These are phyloP conservation scores for Coenonympha glycerion DNA, from an alignment of 2,888 invertebrate genomes.

Conservation along the genomic window DNA sequence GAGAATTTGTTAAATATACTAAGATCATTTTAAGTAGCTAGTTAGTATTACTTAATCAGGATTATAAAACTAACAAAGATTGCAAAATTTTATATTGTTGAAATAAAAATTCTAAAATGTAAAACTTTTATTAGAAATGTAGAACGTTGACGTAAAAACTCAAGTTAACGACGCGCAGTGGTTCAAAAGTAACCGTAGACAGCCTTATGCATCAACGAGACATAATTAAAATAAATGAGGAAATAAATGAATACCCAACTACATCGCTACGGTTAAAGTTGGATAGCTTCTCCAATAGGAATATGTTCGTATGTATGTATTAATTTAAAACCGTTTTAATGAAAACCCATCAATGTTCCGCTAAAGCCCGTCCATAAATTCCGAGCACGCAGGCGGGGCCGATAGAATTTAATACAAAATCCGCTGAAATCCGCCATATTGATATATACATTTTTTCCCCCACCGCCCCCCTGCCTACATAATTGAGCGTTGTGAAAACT, in stretches of 20 bases:
- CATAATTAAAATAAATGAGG: conserved; percentile 7
- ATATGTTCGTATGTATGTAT: conserved; percentile 27
- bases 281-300: conserved; percentile 16
- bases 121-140: no score
- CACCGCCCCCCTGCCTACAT: conserved; percentile 56
- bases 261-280: conserved; percentile 19
- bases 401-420: conserved; percentile 70
- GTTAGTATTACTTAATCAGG: no score
- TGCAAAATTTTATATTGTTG: no score
- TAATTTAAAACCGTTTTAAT: conserved; percentile 36
- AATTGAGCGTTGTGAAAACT: conserved; percentile 75
- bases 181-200: conserved; percentile 8
- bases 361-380: conserved; percentile 52
- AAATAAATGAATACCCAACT: conserved; percentile 8
- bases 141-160: conserved; percentile 6
- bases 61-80: no score
- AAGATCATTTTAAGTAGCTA: no score
- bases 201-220: conserved; percentile 25
- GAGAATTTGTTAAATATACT: no score
- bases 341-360: conserved; percentile 46
- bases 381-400: conserved; percentile 52
- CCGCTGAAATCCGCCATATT: conserved; percentile 63
- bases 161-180: neutral
- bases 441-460: conserved; percentile 65
- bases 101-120: no score